Evolutionary conservation across 2,113 vertebrate genomes (phyloP).

Genomic region (Bubo bubo): DNA sequence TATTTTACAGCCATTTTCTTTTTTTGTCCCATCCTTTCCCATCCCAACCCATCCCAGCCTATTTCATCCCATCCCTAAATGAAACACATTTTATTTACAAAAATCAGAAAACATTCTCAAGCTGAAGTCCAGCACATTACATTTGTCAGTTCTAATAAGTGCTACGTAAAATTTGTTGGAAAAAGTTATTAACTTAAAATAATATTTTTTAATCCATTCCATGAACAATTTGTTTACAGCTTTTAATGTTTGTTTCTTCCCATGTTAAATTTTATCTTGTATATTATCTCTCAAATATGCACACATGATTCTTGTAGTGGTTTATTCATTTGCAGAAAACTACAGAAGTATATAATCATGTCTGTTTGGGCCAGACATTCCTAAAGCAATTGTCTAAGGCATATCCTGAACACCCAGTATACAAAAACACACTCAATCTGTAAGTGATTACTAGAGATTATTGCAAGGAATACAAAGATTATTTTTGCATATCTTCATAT

Average conservation of each 20-base stretch:
- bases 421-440: not conserved
- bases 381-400: not conserved
- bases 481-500: not conserved
- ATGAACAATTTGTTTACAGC: not conserved
- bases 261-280: not conserved
- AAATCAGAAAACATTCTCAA: not conserved
- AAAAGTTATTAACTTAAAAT: not conserved
- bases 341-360: not conserved
- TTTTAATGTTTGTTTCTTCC: not conserved
- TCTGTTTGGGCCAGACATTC: conserved; percentile 2
- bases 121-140: not conserved
- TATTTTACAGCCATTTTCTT: not conserved
- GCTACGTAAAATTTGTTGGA: not conserved
- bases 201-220: not conserved
- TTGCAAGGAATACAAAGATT: not conserved
- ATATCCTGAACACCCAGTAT: not conserved
- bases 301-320: not conserved
- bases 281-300: not conserved
- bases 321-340: not conserved
- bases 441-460: conserved; percentile 14
- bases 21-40: not conserved
- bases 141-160: not conserved
- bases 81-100: not conserved
- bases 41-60: not conserved
- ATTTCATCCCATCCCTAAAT: not conserved